These are phyloP conservation scores for Leptinotarsa juncta DNA, from an alignment of 2,888 invertebrate species.

Conservation along the genomic window DNA sequence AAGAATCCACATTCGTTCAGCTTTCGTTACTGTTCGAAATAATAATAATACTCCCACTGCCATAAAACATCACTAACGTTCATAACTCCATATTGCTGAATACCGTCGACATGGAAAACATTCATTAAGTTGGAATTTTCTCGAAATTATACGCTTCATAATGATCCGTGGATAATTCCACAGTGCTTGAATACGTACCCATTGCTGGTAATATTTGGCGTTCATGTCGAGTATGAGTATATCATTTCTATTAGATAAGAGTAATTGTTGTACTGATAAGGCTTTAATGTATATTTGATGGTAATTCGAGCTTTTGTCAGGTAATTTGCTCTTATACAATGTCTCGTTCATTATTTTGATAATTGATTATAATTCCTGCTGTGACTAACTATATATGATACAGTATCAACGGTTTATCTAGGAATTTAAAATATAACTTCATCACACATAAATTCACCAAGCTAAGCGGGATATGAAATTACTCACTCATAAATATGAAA, in stretches of 20 bases:
- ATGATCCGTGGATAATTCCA: slow-evolving; percentile 17
- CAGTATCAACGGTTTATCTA: not conserved
- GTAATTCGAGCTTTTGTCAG: slow-evolving; percentile 19
- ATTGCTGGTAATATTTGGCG: not conserved
- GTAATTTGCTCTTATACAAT: slow-evolving; percentile 18
- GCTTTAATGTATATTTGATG: slow-evolving; percentile 22
- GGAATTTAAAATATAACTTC: too few relatives aligned
- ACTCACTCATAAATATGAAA: too few relatives aligned
- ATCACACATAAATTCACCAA: too few relatives aligned
- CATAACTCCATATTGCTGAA: not conserved
- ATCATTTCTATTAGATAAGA: slow-evolving; percentile 23
- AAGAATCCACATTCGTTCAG: not conserved
- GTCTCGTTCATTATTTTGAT: slow-evolving; percentile 21
- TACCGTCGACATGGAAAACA: not conserved
- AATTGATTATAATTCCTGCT: slow-evolving; percentile 18
- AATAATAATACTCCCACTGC: not conserved
- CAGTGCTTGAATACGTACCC: not conserved
- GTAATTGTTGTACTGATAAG: slow-evolving; percentile 21
- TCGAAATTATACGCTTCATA: not conserved
- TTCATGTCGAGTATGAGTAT: slow-evolving; percentile 23
- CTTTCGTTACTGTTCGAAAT: not conserved
- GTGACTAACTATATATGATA: not conserved
- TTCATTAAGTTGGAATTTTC: not conserved
- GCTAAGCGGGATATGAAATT: too few relatives aligned
- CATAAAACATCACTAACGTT: not conserved